These are phyloP conservation scores for Agonum fuliginosum DNA, from an alignment of 2,888 invertebrate species.

Conservation along the genomic window DNA sequence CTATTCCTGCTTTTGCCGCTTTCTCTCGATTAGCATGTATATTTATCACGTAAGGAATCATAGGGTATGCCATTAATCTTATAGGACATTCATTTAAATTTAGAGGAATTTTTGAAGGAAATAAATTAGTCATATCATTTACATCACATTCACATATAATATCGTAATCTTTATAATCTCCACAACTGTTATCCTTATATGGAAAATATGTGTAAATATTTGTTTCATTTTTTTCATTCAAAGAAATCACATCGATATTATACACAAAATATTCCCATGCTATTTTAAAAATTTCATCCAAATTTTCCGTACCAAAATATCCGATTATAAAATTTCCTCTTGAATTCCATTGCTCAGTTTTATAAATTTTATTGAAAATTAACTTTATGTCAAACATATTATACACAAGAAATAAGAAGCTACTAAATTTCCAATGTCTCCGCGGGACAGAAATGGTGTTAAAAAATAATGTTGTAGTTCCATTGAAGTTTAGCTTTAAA, in stretches of 20 bases:
- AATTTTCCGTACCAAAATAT: too few relatives aligned
- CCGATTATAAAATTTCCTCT: too few relatives aligned
- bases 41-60: conserved; percentile 37
- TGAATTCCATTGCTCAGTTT: too few relatives aligned
- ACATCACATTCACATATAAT: background rate
- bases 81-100: conserved; percentile 1
- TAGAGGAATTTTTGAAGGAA: conserved; percentile 7
- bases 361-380: too few relatives aligned
- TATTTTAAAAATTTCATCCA: background rate
- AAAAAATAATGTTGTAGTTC: background rate
- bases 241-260: conserved; percentile 11
- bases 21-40: background rate
- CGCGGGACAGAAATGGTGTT: background rate
- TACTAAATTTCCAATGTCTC: background rate
- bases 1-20: conserved; percentile 5
- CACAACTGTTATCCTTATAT: conserved; percentile 21
- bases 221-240: background rate
- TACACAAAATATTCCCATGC: conserved; percentile 4
- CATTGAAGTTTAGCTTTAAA: background rate
- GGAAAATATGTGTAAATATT: conserved; percentile 29
- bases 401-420: too few relatives aligned
- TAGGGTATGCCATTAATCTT: conserved; percentile 33
- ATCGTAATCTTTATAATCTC: background rate
- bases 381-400: too few relatives aligned
- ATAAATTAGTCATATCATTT: background rate